phyloP scores from a whole-genome alignment of 2,797 vertebrate genomes.

The Pteropus rufus region DNA sequence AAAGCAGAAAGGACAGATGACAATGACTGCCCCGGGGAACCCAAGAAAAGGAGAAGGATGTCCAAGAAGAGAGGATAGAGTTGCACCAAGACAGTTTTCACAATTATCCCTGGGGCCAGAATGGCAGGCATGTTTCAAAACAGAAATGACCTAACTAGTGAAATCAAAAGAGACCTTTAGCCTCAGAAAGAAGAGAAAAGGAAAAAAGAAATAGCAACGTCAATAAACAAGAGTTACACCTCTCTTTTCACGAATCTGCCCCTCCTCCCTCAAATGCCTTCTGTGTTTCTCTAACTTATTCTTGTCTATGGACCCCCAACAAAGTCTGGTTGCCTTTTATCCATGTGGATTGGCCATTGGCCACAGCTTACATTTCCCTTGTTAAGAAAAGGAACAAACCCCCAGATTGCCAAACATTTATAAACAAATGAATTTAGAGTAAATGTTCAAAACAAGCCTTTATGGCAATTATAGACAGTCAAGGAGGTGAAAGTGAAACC shows the following conservation, averaged over 20 bases:
- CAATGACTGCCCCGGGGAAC: background rate
- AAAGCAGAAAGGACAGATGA: background rate
- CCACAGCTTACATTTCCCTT: background rate
- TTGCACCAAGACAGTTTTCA: background rate
- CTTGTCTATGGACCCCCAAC: background rate
- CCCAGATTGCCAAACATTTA: slow-evolving; percentile 33
- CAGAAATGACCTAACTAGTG: slow-evolving; percentile 7
- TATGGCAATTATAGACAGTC: slow-evolving; percentile 1
- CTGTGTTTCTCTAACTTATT: background rate
- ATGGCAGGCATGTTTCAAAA: slow-evolving; percentile 3
- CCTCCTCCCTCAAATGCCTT: background rate
- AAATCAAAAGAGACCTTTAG: slow-evolving; percentile 34
- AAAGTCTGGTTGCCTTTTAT: background rate
- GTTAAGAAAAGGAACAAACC: slow-evolving; percentile 17
- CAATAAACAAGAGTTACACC: background rate
- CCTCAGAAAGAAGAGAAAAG: slow-evolving; percentile 28
- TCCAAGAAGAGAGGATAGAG: background rate
- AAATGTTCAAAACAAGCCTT: slow-evolving; percentile 34
- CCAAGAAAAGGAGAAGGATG: background rate
- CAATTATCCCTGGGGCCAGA: background rate
- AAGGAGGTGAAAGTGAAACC: slow-evolving; percentile 58
- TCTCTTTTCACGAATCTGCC: background rate
- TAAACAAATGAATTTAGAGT: slow-evolving; percentile 27
- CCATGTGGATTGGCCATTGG: background rate
- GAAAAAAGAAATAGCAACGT: background rate